These are phyloP conservation scores for Myathropa florea DNA, from an alignment of 2,888 invertebrate species.

Conservation along the genomic window DNA sequence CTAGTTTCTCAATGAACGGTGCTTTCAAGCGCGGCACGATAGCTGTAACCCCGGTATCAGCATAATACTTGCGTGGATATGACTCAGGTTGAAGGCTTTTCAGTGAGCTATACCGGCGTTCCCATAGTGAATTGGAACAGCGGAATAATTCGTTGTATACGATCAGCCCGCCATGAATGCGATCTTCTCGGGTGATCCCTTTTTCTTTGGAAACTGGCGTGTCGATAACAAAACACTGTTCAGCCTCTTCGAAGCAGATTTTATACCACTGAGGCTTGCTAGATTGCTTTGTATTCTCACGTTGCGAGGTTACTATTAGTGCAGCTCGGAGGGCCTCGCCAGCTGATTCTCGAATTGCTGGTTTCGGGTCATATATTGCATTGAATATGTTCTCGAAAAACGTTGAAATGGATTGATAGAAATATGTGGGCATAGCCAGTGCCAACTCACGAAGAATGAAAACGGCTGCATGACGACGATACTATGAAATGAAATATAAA, in stretches of 20 bases:
- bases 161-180: constrained; percentile 94
- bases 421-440: constrained; percentile 97
- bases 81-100: constrained; percentile 83
- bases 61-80: constrained; percentile 75
- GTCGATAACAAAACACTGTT: constrained; percentile 85
- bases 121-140: constrained; percentile 94
- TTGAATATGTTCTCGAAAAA: constrained; percentile 97
- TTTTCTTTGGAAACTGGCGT: constrained; percentile 86
- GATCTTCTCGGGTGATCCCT: constrained; percentile 92
- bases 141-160: constrained; percentile 96
- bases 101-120: constrained; percentile 88
- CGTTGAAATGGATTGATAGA: constrained; percentile 95
- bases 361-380: constrained; percentile 94
- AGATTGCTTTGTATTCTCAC: constrained; percentile 96
- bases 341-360: constrained; percentile 94
- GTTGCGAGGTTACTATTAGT: constrained; percentile 95
- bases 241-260: constrained; percentile 95
- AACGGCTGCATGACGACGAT: constrained; percentile 95
- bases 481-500: constrained; percentile 79
- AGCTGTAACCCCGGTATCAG: constrained; percentile 73
- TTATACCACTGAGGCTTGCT: constrained; percentile 95
- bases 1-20: constrained; percentile 80
- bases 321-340: constrained; percentile 97
- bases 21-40: constrained; percentile 81
- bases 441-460: constrained; percentile 96